Conservation (phyloP, 2,888 invertebrate species). For the Panorpa germanica region DNA sequence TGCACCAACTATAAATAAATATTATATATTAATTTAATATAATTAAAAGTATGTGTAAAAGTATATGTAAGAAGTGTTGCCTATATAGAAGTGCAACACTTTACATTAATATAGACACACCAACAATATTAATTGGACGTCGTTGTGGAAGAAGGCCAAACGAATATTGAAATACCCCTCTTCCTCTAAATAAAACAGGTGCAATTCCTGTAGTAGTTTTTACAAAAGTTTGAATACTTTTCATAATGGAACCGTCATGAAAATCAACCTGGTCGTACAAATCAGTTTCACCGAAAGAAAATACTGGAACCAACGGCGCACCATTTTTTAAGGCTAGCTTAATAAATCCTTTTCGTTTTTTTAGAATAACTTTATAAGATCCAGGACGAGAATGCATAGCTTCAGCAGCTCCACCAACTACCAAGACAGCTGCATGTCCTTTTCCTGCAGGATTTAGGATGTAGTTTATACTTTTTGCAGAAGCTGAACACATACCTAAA, state of each 20-base stretch:
- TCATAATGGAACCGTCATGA: conserved; percentile 49
- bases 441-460: no score
- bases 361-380: conserved; percentile 48
- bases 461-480: conserved; percentile 43
- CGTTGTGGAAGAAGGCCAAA: conserved; percentile 73
- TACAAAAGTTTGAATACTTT: conserved; percentile 46
- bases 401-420: conserved; percentile 83
- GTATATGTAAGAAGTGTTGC: no score
- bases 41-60: no score
- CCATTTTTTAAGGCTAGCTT: conserved; percentile 55
- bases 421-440: conserved; percentile 50
- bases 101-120: no score
- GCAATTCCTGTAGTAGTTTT: conserved; percentile 50
- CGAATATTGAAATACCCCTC: conserved; percentile 84
- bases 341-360: conserved; percentile 60
- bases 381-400: conserved; percentile 67
- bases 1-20: conserved; percentile 53
- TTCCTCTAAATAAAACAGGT: conserved; percentile 54
- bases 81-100: no score
- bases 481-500: conserved; percentile 36
- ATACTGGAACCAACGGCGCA: conserved; percentile 66
- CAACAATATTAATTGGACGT: conserved; percentile 64
- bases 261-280: conserved; percentile 58
- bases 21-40: no score
- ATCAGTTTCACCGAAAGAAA: conserved; percentile 82